phyloP scores from a whole-genome alignment of 2,113 vertebrate genomes.

The Thymallus thymallus region DNA sequence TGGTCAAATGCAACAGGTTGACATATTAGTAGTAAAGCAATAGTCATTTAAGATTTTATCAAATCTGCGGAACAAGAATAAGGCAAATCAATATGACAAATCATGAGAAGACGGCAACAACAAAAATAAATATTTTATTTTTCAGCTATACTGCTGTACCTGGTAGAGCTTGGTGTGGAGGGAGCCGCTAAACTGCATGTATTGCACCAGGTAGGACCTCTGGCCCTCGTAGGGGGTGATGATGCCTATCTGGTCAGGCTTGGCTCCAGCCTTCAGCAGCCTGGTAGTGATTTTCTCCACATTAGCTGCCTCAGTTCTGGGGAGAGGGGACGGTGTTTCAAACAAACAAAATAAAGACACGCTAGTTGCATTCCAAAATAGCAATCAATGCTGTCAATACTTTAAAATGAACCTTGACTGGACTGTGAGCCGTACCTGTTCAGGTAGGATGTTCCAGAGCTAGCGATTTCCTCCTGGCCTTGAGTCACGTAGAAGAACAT shows the following conservation, averaged over 20 bases:
- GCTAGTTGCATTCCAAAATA: no score
- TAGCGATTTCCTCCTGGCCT: conserved; percentile 98
- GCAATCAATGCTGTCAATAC: no score
- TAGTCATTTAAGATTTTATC: no score
- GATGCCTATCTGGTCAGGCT: conserved; percentile 97
- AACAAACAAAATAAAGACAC: not conserved
- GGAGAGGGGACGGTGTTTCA: not conserved
- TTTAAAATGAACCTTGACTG: no score
- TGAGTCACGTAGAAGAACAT: conserved; percentile 99
- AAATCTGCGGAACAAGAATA: no score
- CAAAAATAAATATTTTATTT: no score
- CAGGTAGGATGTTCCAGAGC: conserved; percentile 96
- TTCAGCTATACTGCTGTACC: conserved; percentile 64
- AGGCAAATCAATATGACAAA: no score
- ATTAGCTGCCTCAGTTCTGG: conserved; percentile 93
- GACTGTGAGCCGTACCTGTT: conserved; percentile 80
- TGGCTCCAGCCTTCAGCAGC: conserved; percentile 92
- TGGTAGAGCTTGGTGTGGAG: conserved; percentile 99
- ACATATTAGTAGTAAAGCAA: no score
- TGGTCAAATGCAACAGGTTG: no score
- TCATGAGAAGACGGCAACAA: no score
- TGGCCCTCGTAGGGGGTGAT: conserved; percentile 97
- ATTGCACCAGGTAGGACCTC: conserved; percentile 97
- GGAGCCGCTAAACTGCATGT: conserved; percentile 99
- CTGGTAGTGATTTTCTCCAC: conserved; percentile 99